Conservation (phyloP, 2,113 vertebrate genomes). For the Labeo catla region DNA sequence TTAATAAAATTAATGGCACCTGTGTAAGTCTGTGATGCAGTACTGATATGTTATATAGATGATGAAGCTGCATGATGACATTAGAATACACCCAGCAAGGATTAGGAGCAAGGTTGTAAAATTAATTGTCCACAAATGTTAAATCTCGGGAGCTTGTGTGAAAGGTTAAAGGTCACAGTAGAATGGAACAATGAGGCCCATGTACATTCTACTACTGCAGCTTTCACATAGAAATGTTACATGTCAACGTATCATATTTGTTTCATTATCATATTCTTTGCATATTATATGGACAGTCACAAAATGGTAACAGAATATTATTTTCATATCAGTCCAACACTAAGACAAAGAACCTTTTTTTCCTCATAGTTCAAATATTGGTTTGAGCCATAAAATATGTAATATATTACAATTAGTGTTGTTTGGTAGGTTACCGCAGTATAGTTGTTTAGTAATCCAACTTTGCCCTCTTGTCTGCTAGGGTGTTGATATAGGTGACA, state of each 20-base stretch:
- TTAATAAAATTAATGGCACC: background rate
- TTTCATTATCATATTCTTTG: conserved; percentile 10
- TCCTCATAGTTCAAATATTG: background rate
- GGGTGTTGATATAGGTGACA: conserved; percentile 97
- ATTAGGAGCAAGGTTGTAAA: conserved; percentile 46
- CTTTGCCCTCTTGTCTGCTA: conserved; percentile 57
- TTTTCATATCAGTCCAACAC: background rate
- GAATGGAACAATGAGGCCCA: too few species aligned
- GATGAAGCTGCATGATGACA: too few species aligned
- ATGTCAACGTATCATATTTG: background rate
- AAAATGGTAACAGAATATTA: background rate
- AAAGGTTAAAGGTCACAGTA: conserved; percentile 3
- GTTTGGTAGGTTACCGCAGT: background rate
- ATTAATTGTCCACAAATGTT: background rate
- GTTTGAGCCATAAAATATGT: background rate
- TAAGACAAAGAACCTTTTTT: background rate
- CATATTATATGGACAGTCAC: background rate
- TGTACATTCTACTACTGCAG: background rate
- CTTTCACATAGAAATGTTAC: background rate
- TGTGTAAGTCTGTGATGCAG: background rate
- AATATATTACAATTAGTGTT: background rate
- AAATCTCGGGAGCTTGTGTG: background rate
- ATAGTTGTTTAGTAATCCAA: background rate
- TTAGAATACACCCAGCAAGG: background rate
- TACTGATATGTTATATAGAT: background rate